Evolutionary conservation across 2,797 vertebrate species (phyloP), one percentile per base, ranked within the genome.

Genomic region (Cuniculus paca): DNA sequence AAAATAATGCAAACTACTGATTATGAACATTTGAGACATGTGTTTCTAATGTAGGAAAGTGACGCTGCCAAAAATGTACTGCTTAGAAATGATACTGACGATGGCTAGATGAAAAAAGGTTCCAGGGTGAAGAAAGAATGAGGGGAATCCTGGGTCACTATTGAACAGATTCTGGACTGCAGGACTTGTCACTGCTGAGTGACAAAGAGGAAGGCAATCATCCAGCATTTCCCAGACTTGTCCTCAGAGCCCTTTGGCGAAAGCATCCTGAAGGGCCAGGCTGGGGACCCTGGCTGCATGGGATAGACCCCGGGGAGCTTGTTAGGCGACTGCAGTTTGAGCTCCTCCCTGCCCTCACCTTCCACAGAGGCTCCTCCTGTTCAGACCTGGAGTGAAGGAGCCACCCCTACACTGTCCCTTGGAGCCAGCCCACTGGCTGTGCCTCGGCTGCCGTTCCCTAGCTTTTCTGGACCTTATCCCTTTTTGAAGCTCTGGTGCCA

Each of bases 21-120:
- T 79, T 34, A 42, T 6, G 80, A 72, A 68, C 48, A n/a, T 83
- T 77, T 31, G 42, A 50, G 48, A 45, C 19, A 0, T 68, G 61
- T 24, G 34, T 92, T 92, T 96, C n/a, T 54, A 58, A 70, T 52
- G 50, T 95, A 26, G 82, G 81, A 83, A 70, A 42, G 58, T 80
- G 63, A 72, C 16, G 56, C 74, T 87, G 74, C 87, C 42, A 68
- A 89, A 96, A 79, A 36, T 19, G 3, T 78, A 54, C 52, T 90
- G 28, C 8, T 89, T 50, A 60, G 89, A 82, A 89, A 36, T 22
- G 17, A 24, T 60, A 36, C 1, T 75, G 50, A 42, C 52, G 77
- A 63, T 8, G n/a, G 31, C 52, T 70, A 45, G 26, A 42, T 81
- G 72, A 45, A 65, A 70, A 61, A 58, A 74, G 70, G 9, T 28